Conservation (phyloP, 2,113 vertebrate genomes). For the Sclerurus mexicanus region DNA sequence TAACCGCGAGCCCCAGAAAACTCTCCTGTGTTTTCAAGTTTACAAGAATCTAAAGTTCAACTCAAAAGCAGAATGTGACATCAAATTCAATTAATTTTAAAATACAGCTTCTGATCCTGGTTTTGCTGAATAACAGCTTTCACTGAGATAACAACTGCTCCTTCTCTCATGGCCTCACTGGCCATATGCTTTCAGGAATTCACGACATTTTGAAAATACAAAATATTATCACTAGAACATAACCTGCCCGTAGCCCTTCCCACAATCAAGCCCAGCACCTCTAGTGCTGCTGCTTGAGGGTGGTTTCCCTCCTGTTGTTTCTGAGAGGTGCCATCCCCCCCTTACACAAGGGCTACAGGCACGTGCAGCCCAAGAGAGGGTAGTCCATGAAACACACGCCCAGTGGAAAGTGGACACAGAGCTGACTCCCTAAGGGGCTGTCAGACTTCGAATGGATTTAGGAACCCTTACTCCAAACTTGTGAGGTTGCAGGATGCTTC, state of each 20-base stretch:
- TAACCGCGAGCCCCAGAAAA: neutral
- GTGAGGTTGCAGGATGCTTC: neutral
- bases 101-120: neutral
- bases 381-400: fast-evolving
- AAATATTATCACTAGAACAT: neutral
- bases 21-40: neutral
- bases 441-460: neutral
- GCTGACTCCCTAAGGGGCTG: neutral
- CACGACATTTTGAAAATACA: neutral
- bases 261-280: neutral
- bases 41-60: neutral
- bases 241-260: neutral
- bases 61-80: neutral
- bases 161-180: neutral
- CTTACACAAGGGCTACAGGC: fast-evolving
- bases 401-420: neutral
- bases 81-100: neutral
- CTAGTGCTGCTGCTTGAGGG: neutral
- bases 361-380: neutral
- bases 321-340: neutral
- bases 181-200: neutral
- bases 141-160: neutral
- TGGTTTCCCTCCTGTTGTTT: fast-evolving
- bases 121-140: neutral
- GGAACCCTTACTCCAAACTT: neutral